Conservation (phyloP, 2,888 invertebrate genomes). For the Brenthis daphne region DNA sequence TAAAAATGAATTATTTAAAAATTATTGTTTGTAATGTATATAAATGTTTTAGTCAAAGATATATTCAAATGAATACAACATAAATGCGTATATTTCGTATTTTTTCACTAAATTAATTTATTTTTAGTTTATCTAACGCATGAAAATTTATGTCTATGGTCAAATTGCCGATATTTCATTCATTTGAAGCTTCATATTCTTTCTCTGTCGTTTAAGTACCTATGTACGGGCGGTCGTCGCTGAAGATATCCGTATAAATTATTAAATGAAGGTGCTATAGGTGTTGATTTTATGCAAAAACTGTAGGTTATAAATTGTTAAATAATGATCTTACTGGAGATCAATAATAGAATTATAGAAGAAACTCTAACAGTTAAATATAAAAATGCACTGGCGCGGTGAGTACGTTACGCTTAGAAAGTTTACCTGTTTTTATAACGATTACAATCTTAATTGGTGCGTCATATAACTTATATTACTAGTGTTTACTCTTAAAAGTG, state of each 20-base stretch:
- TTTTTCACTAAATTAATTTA: background rate
- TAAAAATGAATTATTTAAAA: background rate
- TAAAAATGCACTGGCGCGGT: constrained; percentile 98
- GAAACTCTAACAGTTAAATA: constrained; percentile 98
- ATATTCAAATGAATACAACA: background rate
- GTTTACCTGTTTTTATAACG: constrained; percentile 70
- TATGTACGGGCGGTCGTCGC: constrained; percentile 74
- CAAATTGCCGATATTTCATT: constrained; percentile 70
- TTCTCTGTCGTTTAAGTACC: constrained; percentile 72
- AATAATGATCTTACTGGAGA: constrained; percentile 97
- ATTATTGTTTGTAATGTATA: too few species aligned
- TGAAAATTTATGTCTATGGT: constrained; percentile 53
- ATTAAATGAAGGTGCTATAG: constrained; percentile 82
- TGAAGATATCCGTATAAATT: constrained; percentile 73
- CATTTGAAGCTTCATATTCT: constrained; percentile 73
- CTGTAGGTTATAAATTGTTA: constrained; percentile 81
- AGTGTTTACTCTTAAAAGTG: constrained; percentile 35
- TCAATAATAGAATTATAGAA: constrained; percentile 99
- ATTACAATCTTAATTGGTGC: constrained; percentile 32
- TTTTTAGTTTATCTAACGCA: background rate
- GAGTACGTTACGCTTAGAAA: constrained; percentile 84
- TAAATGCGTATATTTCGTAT: background rate
- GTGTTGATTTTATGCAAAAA: constrained; percentile 80
- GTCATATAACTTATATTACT: constrained; percentile 50
- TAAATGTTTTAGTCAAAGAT: too few species aligned